These are phyloP conservation scores for Patagioenas fasciata DNA, from an alignment of 2,113 vertebrate genomes.

Conservation along the genomic window DNA sequence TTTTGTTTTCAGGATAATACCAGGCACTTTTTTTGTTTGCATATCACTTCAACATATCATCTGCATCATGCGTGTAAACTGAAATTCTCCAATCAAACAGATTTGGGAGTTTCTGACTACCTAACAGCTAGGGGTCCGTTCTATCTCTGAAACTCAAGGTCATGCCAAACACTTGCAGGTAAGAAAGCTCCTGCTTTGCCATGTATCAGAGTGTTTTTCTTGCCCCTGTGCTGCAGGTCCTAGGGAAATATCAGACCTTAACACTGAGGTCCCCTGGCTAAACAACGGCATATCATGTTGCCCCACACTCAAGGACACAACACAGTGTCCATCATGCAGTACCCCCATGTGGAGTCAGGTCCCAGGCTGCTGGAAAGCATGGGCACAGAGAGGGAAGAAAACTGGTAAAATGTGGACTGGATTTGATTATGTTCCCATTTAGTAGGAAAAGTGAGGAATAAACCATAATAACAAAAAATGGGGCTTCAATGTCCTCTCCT, in stretches of 20 bases:
- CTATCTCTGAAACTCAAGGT: not conserved
- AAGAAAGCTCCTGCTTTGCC: not conserved
- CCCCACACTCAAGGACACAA: not conserved
- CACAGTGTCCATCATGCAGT: fast-evolving
- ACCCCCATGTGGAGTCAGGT: not conserved
- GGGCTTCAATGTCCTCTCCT: fast-evolving
- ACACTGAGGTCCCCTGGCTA: too few species aligned
- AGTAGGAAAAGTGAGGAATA: not conserved
- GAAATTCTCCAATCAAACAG: not conserved
- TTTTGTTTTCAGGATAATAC: not conserved
- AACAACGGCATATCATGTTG: fast-evolving
- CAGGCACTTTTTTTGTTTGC: not conserved
- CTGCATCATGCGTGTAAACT: fast-evolving
- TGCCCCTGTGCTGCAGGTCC: not conserved
- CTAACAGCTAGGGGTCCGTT: not conserved
- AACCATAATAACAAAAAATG: not conserved
- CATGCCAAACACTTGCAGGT: not conserved
- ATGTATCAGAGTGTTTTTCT: not conserved
- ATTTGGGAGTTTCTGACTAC: not conserved
- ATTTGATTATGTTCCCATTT: not conserved
- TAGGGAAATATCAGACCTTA: not conserved
- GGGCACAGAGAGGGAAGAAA: not conserved
- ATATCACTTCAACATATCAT: not conserved
- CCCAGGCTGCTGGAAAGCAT: fast-evolving
- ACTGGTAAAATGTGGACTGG: not conserved